Evolutionary conservation across 2,797 vertebrate genomes (phyloP), one percentile per base, ranked within the genome.

Genomic region (Heliangelus exortis): DNA sequence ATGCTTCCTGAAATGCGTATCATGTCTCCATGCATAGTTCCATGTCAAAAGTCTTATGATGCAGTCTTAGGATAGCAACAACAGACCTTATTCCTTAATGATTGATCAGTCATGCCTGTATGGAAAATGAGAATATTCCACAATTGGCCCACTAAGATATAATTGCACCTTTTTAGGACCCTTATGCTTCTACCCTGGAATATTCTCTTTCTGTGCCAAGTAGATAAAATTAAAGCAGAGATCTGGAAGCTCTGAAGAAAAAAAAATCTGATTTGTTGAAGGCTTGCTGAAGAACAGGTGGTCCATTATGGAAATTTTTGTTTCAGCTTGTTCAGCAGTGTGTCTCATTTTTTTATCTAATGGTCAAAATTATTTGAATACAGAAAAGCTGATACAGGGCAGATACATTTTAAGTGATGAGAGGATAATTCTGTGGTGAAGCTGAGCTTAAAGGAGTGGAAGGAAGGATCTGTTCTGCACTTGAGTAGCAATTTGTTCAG

Each of bases 91-190:
- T 45, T 93, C 36, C 25, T 74, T 31, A 74, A 71, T 45, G 45
- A 45, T 45, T 45, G 45, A 45, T 45, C 45, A 45, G 34, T 36
- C 71, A 36, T 33, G 28, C 15, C 55, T 65, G 12, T 72, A 50
- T 54, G 45, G 63, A 93, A 93, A 90, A 87, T 15, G 7, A 50
- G 81, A 94, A 58, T 61, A 45, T 84, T 90, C 87, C 28, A 74
- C 61, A 87, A 41, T 15, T 54, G 71, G 47, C 51, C 43, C 59
- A 45, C 28, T 62, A 84, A 55, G 45, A 58, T 65, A 26, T 39
- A 84, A 66, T 48, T 62, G 67, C 61, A 82, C 78, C 61, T 84
- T 84, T 94, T 89, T 7, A 28, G 71, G 59, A 92, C 72, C 12
- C 17, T 92, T 76, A 53, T 50, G 57, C 63, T 81, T 87, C 15